phyloP scores from a whole-genome alignment of 2,888 invertebrate species.

The Ctenicera cuprea region DNA sequence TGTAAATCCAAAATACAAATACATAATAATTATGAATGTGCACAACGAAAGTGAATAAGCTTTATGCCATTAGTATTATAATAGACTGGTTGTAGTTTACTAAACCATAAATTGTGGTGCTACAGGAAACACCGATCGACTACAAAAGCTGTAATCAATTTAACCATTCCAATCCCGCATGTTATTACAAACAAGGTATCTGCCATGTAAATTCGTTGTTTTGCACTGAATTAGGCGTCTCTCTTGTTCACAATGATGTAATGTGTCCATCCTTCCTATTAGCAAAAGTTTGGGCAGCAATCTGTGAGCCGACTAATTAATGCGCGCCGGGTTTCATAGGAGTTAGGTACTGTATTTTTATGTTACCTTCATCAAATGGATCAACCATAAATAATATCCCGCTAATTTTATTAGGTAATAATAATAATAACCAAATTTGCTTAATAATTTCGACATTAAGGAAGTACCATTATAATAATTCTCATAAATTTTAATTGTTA shows the following conservation, averaged over 20 bases:
- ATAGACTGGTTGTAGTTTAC: conserved; percentile 60
- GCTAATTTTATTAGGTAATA: neutral
- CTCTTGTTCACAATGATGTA: neutral
- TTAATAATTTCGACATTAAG: neutral
- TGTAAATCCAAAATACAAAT: neutral
- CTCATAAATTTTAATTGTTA: conserved; percentile 16
- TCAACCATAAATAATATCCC: neutral
- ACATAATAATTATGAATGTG: conserved; percentile 15
- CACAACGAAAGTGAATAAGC: conserved; percentile 25
- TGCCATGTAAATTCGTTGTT: conserved; percentile 66
- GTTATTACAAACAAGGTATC: conserved; percentile 62
- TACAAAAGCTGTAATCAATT: conserved; percentile 68
- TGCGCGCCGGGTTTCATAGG: neutral
- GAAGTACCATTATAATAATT: neutral
- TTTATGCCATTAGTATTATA: conserved; percentile 20
- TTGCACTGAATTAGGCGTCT: conserved; percentile 39
- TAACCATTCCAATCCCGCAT: conserved; percentile 64
- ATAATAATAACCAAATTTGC: neutral
- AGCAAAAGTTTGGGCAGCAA: conserved; percentile 16
- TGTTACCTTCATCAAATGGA: neutral
- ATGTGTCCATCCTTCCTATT: conserved; percentile 17
- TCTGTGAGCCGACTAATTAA: conserved; percentile 21
- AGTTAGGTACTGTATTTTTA: conserved; percentile 7
- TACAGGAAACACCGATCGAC: conserved; percentile 65
- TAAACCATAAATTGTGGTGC: conserved; percentile 59